Conservation (phyloP, 2,797 vertebrate species). For the Poeciliopsis presidionis region DNA sequence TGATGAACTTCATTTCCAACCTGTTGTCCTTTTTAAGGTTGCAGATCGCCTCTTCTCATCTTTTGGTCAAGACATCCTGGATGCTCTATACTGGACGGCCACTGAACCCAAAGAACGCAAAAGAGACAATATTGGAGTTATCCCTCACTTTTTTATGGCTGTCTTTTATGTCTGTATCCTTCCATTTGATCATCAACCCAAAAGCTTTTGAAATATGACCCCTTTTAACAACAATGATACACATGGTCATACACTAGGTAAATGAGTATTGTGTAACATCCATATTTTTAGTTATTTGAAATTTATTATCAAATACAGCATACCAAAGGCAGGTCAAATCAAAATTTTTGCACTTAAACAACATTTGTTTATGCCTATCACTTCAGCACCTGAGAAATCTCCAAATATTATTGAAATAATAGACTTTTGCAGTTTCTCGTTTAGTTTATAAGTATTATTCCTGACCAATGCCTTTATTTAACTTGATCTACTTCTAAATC, state of each 20-base stretch:
- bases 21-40: constrained; percentile 79
- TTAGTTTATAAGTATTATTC: neutral
- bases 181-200: neutral
- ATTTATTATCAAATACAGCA: neutral
- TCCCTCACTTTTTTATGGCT: constrained; percentile 97
- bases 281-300: neutral
- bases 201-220: neutral
- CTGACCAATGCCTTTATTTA: neutral
- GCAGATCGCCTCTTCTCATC: constrained; percentile 98
- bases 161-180: constrained; percentile 99
- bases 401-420: neutral
- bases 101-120: constrained; percentile 96
- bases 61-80: constrained; percentile 97
- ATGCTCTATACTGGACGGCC: constrained; percentile 98
- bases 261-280: neutral
- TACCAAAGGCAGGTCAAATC: neutral
- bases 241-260: neutral
- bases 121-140: constrained; percentile 93
- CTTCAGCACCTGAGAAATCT: neutral
- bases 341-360: neutral
- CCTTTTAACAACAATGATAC: neutral
- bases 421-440: neutral
- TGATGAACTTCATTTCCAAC: neutral
- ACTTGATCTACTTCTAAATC: neutral
- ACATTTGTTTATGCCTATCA: neutral